These are phyloP conservation scores for Myripristis jacobus DNA, from an alignment of 2,797 vertebrate genomes.

Conservation along the genomic window DNA sequence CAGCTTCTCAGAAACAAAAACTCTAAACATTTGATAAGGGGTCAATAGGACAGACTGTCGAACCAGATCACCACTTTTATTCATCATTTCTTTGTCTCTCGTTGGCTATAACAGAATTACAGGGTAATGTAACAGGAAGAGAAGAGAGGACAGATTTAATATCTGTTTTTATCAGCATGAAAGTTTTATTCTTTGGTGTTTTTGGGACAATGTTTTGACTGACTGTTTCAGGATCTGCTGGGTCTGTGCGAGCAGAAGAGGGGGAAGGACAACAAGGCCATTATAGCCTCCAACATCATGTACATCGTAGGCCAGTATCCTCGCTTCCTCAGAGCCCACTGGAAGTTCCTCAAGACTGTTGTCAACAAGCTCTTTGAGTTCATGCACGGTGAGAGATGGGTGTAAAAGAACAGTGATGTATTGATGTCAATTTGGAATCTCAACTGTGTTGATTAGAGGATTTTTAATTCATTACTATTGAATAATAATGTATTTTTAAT, in stretches of 20 bases:
- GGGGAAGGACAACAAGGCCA: constrained; percentile 99
- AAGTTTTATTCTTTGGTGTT: background rate
- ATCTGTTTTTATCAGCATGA: background rate
- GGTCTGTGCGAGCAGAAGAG: constrained; percentile 98
- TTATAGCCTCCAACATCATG: constrained; percentile 99
- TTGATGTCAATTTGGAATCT: too few relatives aligned
- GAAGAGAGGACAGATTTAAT: too few relatives aligned
- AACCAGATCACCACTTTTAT: too few relatives aligned
- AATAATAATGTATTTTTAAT: too few relatives aligned
- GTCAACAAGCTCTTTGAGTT: constrained; percentile 99
- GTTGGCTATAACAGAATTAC: background rate
- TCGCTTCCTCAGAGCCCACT: constrained; percentile 96
- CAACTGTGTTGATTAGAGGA: too few relatives aligned
- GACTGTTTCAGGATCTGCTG: constrained; percentile 88
- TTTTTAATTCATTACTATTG: too few relatives aligned
- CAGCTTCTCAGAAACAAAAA: too few relatives aligned
- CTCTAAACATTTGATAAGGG: too few relatives aligned
- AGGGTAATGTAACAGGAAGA: background rate
- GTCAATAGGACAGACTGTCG: too few relatives aligned
- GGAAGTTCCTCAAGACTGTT: constrained; percentile 99
- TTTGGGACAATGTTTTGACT: background rate
- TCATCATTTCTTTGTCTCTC: background rate
- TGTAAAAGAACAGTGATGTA: too few relatives aligned
- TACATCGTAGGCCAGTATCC: constrained; percentile 99
- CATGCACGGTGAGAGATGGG: constrained; percentile 91